phyloP scores from a whole-genome alignment of 1,140 invertebrate genomes.

The Theocolax elegans region DNA sequence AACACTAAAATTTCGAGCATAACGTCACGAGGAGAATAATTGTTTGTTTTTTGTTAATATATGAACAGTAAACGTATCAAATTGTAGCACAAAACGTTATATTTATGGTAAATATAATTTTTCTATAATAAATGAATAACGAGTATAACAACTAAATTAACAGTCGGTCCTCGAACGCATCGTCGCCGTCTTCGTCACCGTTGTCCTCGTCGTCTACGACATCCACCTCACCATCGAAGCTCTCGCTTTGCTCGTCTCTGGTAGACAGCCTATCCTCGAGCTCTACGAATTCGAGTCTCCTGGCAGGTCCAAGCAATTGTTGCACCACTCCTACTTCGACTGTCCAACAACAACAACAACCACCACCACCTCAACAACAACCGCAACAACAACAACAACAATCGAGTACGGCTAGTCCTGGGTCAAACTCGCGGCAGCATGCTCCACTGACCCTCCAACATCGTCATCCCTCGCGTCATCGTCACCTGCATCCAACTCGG shows the following conservation, averaged over 20 bases:
- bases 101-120: no score
- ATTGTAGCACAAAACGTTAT: no score
- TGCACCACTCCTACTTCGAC: neutral
- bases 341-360: neutral
- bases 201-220: neutral
- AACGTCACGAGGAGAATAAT: no score
- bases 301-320: neutral
- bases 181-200: slow-evolving; percentile 41
- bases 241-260: slow-evolving; percentile 48
- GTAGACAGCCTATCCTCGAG: slow-evolving; percentile 53
- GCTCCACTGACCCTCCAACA: slow-evolving; percentile 57
- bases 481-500: slow-evolving; percentile 34
- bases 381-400: slow-evolving; percentile 2
- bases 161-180: slow-evolving; percentile 45
- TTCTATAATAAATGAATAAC: no score
- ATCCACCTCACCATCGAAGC: neutral
- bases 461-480: slow-evolving; percentile 20
- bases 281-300: slow-evolving; percentile 43
- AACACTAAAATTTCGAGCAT: no score
- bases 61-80: no score
- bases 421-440: slow-evolving; percentile 35
- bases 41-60: no score
- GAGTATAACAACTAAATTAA: no score
- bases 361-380: neutral
- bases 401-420: no score